Conservation (phyloP, 2,113 vertebrate genomes). For the Capricornis sumatraensis region DNA sequence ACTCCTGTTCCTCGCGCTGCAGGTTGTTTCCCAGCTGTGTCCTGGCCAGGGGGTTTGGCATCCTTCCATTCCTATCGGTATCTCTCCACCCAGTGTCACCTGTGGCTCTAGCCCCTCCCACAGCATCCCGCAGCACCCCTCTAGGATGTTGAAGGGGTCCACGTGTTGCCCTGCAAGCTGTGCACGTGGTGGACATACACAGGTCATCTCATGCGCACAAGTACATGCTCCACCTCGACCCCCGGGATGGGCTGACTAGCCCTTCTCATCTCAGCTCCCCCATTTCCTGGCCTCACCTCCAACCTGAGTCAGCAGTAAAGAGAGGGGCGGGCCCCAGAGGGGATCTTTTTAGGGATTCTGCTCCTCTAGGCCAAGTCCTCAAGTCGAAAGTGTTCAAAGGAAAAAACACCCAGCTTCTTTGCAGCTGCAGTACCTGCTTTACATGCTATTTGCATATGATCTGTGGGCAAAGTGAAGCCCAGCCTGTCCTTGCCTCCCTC, state of each 20-base stretch:
- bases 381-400: background rate
- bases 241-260: background rate
- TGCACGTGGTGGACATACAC: background rate
- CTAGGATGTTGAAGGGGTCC: background rate
- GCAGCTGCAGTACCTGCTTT: background rate
- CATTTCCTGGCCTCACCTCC: background rate
- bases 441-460: background rate
- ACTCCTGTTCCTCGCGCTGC: background rate
- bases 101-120: background rate
- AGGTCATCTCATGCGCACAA: background rate
- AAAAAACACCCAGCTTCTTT: background rate
- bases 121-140: background rate
- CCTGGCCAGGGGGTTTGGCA: background rate
- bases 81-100: background rate
- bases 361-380: background rate
- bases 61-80: background rate
- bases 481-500: background rate
- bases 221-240: accelerated
- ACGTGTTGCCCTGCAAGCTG: background rate
- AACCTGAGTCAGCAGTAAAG: background rate
- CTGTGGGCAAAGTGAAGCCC: background rate
- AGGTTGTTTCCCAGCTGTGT: background rate
- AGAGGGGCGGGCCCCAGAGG: accelerated
- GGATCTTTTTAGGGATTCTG: background rate
- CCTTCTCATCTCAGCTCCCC: background rate